Conservation (phyloP, 2,113 vertebrate genomes). For the Drymodes brunneopygia region DNA sequence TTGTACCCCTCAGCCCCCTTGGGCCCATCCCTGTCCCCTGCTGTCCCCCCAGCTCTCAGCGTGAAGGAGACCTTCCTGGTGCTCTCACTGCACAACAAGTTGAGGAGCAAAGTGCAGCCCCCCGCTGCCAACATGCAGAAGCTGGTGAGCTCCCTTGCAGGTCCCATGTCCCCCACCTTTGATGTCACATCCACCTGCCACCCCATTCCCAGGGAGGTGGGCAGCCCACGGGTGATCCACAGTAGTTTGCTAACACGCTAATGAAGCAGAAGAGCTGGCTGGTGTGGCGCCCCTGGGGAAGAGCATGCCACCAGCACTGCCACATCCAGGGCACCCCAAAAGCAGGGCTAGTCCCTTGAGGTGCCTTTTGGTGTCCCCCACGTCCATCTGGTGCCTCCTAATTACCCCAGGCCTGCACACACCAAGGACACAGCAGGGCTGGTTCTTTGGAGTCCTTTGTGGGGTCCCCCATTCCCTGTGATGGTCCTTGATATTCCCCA, state of each 20-base stretch:
- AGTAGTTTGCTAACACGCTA: not conserved
- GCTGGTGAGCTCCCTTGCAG: not conserved
- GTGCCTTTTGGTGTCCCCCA: too few relatives aligned
- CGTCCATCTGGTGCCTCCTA: too few relatives aligned
- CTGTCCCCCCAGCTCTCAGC: not conserved
- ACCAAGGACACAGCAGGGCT: not conserved
- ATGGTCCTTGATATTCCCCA: not conserved
- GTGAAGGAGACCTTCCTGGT: constrained; percentile 43
- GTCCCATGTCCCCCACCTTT: fast-evolving
- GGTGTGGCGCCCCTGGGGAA: not conserved
- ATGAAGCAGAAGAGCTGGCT: not conserved
- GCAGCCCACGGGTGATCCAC: not conserved
- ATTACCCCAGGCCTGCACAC: not conserved
- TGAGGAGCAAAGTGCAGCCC: constrained; percentile 43
- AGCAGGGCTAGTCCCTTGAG: not conserved
- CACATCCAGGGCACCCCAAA: not conserved
- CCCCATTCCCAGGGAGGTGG: not conserved
- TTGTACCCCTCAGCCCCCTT: not conserved
- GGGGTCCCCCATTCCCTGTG: not conserved
- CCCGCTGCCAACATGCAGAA: constrained; percentile 47
- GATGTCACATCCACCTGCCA: not conserved
- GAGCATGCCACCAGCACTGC: fast-evolving
- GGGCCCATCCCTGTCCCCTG: not conserved
- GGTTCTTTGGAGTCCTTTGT: too few relatives aligned
- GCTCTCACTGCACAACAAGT: constrained; percentile 34